Evolutionary conservation across 2,888 invertebrate species (phyloP).

Genomic region (Netelia inedita): DNA sequence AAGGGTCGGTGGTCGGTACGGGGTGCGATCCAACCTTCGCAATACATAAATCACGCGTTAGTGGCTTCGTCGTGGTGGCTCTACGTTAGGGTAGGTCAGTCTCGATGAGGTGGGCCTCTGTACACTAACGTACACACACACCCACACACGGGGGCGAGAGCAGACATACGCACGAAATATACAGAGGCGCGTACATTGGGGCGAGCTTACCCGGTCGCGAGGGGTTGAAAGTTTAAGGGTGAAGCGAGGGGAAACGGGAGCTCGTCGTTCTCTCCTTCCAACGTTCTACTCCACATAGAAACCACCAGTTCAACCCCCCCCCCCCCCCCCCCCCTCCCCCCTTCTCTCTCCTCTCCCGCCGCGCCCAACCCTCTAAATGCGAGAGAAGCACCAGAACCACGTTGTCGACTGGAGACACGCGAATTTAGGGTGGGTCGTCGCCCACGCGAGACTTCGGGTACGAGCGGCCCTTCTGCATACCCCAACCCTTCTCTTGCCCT

Average conservation of each 20-base stretch:
- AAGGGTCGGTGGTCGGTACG: conserved; percentile 69
- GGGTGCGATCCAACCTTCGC: conserved; percentile 73
- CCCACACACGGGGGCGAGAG: background rate
- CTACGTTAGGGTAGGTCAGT: conserved; percentile 82
- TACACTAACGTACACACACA: background rate
- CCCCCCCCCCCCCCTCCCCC: conserved; percentile 24
- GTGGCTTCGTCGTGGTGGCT: conserved; percentile 60
- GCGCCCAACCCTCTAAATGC: conserved; percentile 19
- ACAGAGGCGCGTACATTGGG: background rate
- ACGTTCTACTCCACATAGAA: background rate
- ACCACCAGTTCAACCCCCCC: conserved; percentile 5
- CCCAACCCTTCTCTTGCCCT: conserved; percentile 21
- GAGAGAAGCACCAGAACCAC: conserved; percentile 56
- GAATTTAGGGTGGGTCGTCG: conserved; percentile 82
- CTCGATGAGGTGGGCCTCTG: conserved; percentile 54
- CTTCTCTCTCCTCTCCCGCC: conserved; percentile 30
- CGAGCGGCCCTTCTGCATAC: conserved; percentile 36
- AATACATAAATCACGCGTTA: conserved; percentile 81
- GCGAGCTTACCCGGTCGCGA: conserved; percentile 56
- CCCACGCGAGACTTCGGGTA: conserved; percentile 52
- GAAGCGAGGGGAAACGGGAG: conserved; percentile 57
- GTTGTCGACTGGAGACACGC: conserved; percentile 81
- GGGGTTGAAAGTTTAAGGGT: conserved; percentile 81
- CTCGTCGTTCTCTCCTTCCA: conserved; percentile 7
- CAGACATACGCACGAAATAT: background rate